phyloP scores from a whole-genome alignment of 2,113 vertebrate genomes.

The Synodontis membranacea region DNA sequence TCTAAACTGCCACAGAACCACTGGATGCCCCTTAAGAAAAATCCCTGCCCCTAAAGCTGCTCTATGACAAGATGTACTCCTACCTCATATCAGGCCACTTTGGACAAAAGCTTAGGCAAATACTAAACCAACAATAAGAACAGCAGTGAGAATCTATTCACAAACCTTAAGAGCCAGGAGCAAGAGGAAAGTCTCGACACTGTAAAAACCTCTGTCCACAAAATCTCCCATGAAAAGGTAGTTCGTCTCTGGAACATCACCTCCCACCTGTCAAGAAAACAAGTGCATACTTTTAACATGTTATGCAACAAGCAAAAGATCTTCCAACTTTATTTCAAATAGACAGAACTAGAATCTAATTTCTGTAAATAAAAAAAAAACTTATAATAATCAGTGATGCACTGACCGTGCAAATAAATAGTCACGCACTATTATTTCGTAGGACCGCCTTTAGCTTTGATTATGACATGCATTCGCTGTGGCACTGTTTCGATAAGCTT shows the following conservation, averaged over 20 bases:
- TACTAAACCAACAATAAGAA: neutral
- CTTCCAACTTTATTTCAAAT: neutral
- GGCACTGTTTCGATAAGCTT: too few relatives aligned
- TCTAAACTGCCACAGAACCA: neutral
- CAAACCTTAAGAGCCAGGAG: conserved; percentile 88
- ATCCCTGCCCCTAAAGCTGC: neutral
- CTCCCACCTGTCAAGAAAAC: conserved; percentile 78
- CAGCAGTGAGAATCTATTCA: neutral
- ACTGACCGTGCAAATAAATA: too few relatives aligned
- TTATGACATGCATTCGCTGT: too few relatives aligned
- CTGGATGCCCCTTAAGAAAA: neutral
- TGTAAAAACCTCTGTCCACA: conserved; percentile 93
- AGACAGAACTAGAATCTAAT: neutral
- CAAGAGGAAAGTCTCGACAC: conserved; percentile 91
- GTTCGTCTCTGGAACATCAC: conserved; percentile 93
- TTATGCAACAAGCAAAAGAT: neutral
- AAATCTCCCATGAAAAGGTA: conserved; percentile 98
- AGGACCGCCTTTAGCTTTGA: too few relatives aligned
- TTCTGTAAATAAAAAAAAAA: neutral
- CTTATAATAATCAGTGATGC: neutral
- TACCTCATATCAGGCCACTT: neutral
- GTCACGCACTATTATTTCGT: too few relatives aligned
- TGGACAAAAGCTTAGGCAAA: neutral
- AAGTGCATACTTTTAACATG: neutral
- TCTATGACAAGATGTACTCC: neutral